Percentiles rank a stretch among this genome's conserved stretches.
Evolutionary conservation across 2,797 vertebrate species (phyloP).

Genomic region (Sebastes wilsoni): DNA sequence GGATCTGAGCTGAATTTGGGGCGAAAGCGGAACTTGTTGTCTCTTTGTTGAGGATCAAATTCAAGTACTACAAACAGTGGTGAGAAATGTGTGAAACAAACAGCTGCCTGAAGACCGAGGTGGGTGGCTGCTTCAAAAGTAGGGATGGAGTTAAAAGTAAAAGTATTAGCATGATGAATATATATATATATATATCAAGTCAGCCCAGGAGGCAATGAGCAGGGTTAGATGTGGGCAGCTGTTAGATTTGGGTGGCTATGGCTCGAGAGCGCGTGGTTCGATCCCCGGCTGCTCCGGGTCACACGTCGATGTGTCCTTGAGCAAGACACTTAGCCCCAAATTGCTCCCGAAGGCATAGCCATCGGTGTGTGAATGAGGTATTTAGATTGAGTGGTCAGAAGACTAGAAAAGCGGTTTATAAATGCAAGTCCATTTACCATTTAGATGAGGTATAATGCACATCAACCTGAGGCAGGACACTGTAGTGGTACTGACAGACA

Average conservation of each 20-base stretch:
- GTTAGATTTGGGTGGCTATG: too few relatives aligned
- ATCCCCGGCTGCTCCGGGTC: too few relatives aligned
- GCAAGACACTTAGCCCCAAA: too few relatives aligned
- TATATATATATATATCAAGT: neutral
- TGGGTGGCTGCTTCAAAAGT: neutral
- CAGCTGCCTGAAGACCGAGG: neutral
- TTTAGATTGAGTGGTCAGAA: too few relatives aligned
- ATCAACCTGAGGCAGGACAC: neutral
- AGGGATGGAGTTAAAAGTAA: neutral
- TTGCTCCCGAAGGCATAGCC: too few relatives aligned
- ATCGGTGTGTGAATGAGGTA: too few relatives aligned
- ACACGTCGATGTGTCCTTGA: too few relatives aligned
- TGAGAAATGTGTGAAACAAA: constrained; percentile 4
- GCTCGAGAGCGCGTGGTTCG: too few relatives aligned
- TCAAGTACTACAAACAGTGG: neutral
- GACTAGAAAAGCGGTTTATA: too few relatives aligned
- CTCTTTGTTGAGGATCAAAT: neutral
- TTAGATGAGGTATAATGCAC: neutral
- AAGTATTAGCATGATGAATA: neutral
- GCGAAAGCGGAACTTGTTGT: neutral
- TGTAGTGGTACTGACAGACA: neutral
- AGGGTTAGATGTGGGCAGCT: neutral
- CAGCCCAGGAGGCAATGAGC: neutral
- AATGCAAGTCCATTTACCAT: too few relatives aligned
- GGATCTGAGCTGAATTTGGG: neutral